A percentile compares a stretch with the other conserved stretches of the same genome.
Evolutionary conservation across 2,888 invertebrate species (phyloP).

Genomic region (Mantis religiosa): DNA sequence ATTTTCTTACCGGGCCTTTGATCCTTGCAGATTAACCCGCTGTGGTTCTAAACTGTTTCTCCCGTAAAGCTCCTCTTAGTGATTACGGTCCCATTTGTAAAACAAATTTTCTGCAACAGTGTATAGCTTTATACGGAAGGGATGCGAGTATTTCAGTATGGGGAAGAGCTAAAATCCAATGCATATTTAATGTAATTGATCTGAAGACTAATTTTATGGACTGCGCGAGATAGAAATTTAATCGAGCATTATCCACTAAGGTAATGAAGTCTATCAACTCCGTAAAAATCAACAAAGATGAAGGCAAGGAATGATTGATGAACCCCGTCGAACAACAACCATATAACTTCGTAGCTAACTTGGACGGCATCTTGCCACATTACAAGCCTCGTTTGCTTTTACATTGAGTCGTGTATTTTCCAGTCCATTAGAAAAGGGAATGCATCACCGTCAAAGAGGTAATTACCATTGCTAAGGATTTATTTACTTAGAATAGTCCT

Average conservation of each 20-base stretch:
- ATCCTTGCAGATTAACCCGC: background rate
- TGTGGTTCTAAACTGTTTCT: background rate
- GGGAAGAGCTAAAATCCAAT: background rate
- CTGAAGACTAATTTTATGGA: background rate
- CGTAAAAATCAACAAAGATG: background rate
- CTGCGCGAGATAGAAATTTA: background rate
- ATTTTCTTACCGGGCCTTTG: too few relatives aligned
- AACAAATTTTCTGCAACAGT: background rate
- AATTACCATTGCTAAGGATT: too few relatives aligned
- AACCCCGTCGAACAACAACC: background rate
- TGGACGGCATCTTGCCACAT: too few relatives aligned
- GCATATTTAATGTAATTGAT: background rate
- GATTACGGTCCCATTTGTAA: background rate
- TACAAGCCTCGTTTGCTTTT: too few relatives aligned
- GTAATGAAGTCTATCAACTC: background rate
- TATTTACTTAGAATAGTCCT: too few relatives aligned
- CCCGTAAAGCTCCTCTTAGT: background rate
- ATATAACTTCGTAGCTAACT: too few relatives aligned
- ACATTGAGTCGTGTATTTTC: too few relatives aligned
- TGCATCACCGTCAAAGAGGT: too few relatives aligned
- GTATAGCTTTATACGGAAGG: background rate
- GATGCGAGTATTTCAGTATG: background rate
- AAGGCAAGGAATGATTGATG: background rate
- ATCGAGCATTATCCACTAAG: background rate
- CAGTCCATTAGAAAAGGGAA: too few relatives aligned